Evolutionary conservation across 2,113 vertebrate genomes (phyloP).

Genomic region (Bufo gargarizans): DNA sequence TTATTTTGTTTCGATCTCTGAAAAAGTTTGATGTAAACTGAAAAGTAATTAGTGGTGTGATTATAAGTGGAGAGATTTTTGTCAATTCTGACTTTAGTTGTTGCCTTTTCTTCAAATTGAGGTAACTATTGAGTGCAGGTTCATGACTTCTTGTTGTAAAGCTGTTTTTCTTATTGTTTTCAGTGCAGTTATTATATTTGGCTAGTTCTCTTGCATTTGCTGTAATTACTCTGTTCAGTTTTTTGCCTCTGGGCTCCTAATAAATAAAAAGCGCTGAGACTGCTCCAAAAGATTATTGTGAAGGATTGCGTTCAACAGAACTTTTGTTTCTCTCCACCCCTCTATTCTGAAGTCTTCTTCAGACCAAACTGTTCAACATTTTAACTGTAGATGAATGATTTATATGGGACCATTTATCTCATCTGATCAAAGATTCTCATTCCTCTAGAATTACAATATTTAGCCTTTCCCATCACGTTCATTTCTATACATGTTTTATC

Average conservation of each 20-base stretch:
- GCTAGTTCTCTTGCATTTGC: background rate
- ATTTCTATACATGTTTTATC: no score
- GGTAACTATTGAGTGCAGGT: background rate
- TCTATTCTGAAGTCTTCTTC: background rate
- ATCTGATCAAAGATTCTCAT: background rate
- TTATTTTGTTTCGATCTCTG: no score
- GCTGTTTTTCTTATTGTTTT: background rate
- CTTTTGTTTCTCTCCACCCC: background rate
- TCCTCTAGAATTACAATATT: background rate
- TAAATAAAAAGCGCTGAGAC: background rate
- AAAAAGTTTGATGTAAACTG: background rate
- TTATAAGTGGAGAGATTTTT: background rate
- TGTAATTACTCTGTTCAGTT: background rate
- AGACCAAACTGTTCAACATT: background rate
- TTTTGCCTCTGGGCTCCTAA: background rate
- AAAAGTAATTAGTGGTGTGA: background rate
- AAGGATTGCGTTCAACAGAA: background rate
- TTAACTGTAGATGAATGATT: background rate
- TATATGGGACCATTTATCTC: background rate
- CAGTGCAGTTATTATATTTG: background rate
- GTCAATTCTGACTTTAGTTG: background rate
- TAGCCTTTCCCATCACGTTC: background rate
- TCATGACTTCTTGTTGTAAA: background rate
- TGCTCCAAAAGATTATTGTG: background rate
- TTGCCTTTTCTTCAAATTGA: background rate